Base-by-base conservation (phyloP, 2,797 vertebrate species). In the Meda fulgida region DNA sequence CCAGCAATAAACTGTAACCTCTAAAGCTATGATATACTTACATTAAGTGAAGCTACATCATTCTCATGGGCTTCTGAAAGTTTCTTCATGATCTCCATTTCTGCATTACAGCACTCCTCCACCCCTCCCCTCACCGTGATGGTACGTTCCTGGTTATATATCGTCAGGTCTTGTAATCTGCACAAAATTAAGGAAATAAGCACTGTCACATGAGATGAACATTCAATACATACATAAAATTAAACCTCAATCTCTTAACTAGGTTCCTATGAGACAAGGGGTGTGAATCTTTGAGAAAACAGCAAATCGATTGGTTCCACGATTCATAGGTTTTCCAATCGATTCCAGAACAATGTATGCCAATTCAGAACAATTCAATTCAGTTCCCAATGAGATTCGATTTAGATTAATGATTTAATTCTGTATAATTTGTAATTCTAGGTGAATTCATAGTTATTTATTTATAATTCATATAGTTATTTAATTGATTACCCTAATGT, bases 51-150 rank as follows among this genome's bases (percentile, higher is more conserved):
- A 94, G 97, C 96, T 80, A 97, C 87, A 75, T 99, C 98, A 0
- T 96, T 98, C 90, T 99, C 97, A 0, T 98, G 97, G 91, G 96
- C 97, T 91, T 99, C 98, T n/a, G 97, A 95, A 78, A 99, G 94
- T 88, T 98, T 99, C 94, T 95, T 97, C 96, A 96, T 97, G 86
- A 99, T 97, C 93, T 97, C 96, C 75, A 85, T 89, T 90, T 99
- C 95, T 0, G 98, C 98, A 26, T 60, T 96, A 92, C 95, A 96
- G 89, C 95, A 96, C 0, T 95, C 95, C 51, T 97, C 97, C 0
- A 91, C 91, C 75, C 90, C 93, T 87, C 97, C 98, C 89, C 94
- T 97, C 92, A 99, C 96, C 0, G 96, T 97, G 94, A 99, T 97
- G 94, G 97, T 99, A 94, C 97, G 93, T 93, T 99, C 98, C 0